These are phyloP conservation scores for Chelonia mydas DNA, from an alignment of 2,797 vertebrate species.

Conservation along the genomic window DNA sequence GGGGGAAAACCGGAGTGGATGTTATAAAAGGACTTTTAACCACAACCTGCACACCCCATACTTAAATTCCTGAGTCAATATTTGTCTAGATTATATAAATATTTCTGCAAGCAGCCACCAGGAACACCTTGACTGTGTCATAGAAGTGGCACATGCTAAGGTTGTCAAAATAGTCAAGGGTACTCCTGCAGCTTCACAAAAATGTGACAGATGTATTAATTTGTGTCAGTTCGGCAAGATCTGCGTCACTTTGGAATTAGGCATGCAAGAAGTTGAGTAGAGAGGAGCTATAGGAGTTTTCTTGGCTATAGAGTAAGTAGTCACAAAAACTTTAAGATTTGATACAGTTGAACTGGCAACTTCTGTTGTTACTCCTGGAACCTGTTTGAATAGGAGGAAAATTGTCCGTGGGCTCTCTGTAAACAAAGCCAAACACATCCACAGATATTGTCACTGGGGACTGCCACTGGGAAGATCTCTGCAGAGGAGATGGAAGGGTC, in stretches of 20 bases:
- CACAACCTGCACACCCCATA: background rate
- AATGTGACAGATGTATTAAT: background rate
- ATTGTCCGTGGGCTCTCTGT: slow-evolving; percentile 11
- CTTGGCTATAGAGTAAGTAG: slow-evolving; percentile 12
- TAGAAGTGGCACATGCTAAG: background rate
- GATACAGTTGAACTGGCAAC: slow-evolving; percentile 53
- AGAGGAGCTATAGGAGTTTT: background rate
- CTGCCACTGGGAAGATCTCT: background rate
- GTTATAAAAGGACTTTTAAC: background rate
- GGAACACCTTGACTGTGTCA: background rate
- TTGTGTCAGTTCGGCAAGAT: background rate
- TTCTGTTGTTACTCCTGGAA: slow-evolving; percentile 49
- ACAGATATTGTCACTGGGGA: background rate
- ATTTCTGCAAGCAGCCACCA: background rate
- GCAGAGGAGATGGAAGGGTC: background rate
- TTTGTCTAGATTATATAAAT: slow-evolving; percentile 10
- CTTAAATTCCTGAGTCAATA: slow-evolving; percentile 1
- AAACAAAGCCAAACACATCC: background rate
- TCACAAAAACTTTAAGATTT: background rate
- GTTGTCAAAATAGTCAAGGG: background rate
- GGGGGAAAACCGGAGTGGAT: background rate
- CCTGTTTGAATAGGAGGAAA: background rate
- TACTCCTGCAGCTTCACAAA: background rate
- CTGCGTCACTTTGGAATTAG: slow-evolving; percentile 12
- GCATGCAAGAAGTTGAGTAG: slow-evolving; percentile 13